Conservation (phyloP, 2,888 invertebrate genomes). For the Drosophila kuntzei region DNA sequence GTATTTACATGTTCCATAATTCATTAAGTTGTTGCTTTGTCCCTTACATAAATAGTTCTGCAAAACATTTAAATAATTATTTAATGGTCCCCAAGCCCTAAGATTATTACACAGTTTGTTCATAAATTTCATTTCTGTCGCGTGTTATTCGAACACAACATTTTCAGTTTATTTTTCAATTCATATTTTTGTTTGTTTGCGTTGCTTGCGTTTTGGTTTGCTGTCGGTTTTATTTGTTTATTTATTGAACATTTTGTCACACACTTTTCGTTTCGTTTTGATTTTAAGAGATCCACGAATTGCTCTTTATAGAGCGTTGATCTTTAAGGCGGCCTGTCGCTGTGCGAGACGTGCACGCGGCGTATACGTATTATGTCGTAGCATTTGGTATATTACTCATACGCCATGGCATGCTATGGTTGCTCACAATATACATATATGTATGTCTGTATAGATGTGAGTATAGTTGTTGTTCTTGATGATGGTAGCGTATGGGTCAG, state of each 20-base stretch:
- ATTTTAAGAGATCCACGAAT: conserved; percentile 45
- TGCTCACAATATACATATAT: conserved; percentile 14
- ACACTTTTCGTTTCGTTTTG: conserved; percentile 59
- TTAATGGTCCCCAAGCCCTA: background rate
- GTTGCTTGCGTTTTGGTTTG: conserved; percentile 42
- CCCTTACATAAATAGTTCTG: conserved; percentile 55
- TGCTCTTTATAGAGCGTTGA: conserved; percentile 61
- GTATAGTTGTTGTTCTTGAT: background rate
- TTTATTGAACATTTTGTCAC: conserved; percentile 70
- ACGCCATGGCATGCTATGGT: conserved; percentile 56
- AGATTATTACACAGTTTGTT: conserved; percentile 13
- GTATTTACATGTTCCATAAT: conserved; percentile 84
- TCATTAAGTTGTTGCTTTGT: conserved; percentile 59
- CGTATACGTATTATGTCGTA: conserved; percentile 71
- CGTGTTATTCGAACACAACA: conserved; percentile 17
- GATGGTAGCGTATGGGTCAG: background rate
- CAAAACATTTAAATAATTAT: conserved; percentile 36
- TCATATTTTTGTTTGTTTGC: conserved; percentile 73
- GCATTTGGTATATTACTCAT: conserved; percentile 69
- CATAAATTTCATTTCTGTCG: conserved; percentile 8
- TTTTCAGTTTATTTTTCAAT: conserved; percentile 43
- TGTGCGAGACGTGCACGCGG: conserved; percentile 43
- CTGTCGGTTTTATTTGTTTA: conserved; percentile 67
- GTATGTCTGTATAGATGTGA: conserved; percentile 14
- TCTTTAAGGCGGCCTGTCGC: conserved; percentile 34